Evolutionary conservation across 2,888 invertebrate genomes (phyloP), one percentile per base, ranked within the genome.

Genomic region (Drosophila testacea): DNA sequence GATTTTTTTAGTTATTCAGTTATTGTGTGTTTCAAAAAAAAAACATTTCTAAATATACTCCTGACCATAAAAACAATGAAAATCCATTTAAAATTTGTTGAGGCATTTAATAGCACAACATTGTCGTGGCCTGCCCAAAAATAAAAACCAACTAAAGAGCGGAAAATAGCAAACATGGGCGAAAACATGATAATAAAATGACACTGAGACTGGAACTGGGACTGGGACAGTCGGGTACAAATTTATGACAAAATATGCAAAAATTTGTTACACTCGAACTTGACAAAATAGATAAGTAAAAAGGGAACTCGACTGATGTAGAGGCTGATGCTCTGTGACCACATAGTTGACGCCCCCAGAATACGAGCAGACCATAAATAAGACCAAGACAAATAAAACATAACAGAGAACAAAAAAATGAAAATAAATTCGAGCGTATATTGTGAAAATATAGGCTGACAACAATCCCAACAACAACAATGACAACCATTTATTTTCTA

Each of bases 181-280:
- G 60, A 57, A 69, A 69, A 78, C 79, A 78, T 38, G 65, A 63
- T 61, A 63, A 66, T 77, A 69, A 77, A 77, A 77, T 68, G 54
- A 54, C 38, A 69, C 42, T 27, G 61, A 7, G 59, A 39, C 30
- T 48, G 59, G 28, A 16, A 51, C 16, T n/a, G 61, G n/a, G 48
- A 44, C 30, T 48, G 48, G 28, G 30, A 51, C 34, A 50, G 41
- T 10, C 34, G 52, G 28, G 13, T 11, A 34, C 10, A 73, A 81
- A 86, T 83, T 78, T 83, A 82, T 86, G 85, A 73, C 82, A 84
- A 79, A 81, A 83, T 82, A 88, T 83, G 88, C 88, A 83, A 88
- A 83, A 88, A 73, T 77, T 82, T 82, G 77, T 69, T 84, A 67
- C 64, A 76, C 69, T 80, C 77, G 68, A 79, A 77, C 60, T 79